Base-by-base conservation (phyloP, 2,113 vertebrate genomes). In the Casuarius casuarius region DNA sequence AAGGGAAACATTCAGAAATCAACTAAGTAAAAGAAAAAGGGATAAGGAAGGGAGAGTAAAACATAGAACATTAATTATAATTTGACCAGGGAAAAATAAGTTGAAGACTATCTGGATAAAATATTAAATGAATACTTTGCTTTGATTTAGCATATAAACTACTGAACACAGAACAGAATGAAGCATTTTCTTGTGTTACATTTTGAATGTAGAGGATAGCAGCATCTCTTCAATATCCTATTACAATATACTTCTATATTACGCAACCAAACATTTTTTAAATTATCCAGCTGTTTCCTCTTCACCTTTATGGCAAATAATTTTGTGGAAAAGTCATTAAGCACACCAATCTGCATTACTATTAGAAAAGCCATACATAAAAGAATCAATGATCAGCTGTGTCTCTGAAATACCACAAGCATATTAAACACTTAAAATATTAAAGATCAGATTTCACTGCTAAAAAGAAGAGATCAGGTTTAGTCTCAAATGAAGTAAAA, bases 1-100 rank as follows among this genome's bases (percentile, higher is more conserved):
- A 98, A 98, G 97, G 98, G 87, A 98, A 97, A 98, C 84, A 97
- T 98, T 99, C 97, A 98, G 98, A 98, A 98, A 98, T 86, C 91
- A 96, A 97, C 97, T 96, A 91, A 92, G 94, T 95, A 95, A 97
- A 97, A 98, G 87, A 97, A 98, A 97, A 97, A 89, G 83, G 89
- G 91, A 91, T 84, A 90, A 96, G 87, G 84, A 97, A 96, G 91
- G 96, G 89, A 96, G 81, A 97, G 96, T 86, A 97, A 95, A 95
- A 98, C 95, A 98, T 18, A 97, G 81, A 97, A 96, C 89, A 89
- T 94, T 97, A 89, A 96, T 97, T 97, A 96, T 91, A 96, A 93
- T 92, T 92, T 87, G 81, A 77, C 72, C 87, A 96, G 94, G 91
- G 90, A 94, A 96, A 97, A 96, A 14, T 79, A 96, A 91, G 61